A percentile compares a stretch with the other conserved stretches of the same genome.
Conservation (phyloP, 2,797 vertebrate species). For the Takifugu rubripes region DNA sequence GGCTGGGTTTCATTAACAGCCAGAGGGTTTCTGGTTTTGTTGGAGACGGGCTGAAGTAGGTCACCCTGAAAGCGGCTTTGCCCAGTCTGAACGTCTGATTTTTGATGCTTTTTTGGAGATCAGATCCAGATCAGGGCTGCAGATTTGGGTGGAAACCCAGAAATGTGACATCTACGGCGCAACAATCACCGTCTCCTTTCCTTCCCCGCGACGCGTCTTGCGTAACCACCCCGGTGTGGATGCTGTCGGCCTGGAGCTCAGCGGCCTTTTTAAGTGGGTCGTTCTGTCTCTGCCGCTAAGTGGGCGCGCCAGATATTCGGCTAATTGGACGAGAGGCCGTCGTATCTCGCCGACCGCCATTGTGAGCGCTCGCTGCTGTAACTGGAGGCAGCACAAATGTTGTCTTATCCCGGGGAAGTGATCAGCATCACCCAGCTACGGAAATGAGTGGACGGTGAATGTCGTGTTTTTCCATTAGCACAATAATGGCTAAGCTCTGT, state of each 20-base stretch:
- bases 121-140: slow-evolving; percentile 4
- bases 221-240: slow-evolving; percentile 40
- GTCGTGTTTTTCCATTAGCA: too few relatives aligned
- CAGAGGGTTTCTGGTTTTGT: neutral
- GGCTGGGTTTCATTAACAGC: slow-evolving; percentile 34
- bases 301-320: neutral
- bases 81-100: slow-evolving; percentile 16
- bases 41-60: slow-evolving; percentile 18
- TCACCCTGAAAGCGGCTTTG: slow-evolving; percentile 40
- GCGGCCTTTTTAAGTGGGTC: slow-evolving; percentile 36
- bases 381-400: neutral
- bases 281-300: slow-evolving; percentile 3
- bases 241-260: slow-evolving; percentile 32
- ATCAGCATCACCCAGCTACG: too few relatives aligned
- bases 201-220: neutral
- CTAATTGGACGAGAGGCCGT: slow-evolving; percentile 28
- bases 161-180: too few relatives aligned
- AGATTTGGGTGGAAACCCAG: too few relatives aligned
- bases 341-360: slow-evolving; percentile 26
- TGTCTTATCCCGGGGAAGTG: neutral
- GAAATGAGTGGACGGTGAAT: too few relatives aligned
- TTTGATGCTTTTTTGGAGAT: neutral
- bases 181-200: neutral
- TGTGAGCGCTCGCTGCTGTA: slow-evolving; percentile 11
- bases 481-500: too few relatives aligned